Evolutionary conservation across 2,797 vertebrate species (phyloP), one percentile per base, ranked within the genome.

Genomic region (Chelon labrosus): DNA sequence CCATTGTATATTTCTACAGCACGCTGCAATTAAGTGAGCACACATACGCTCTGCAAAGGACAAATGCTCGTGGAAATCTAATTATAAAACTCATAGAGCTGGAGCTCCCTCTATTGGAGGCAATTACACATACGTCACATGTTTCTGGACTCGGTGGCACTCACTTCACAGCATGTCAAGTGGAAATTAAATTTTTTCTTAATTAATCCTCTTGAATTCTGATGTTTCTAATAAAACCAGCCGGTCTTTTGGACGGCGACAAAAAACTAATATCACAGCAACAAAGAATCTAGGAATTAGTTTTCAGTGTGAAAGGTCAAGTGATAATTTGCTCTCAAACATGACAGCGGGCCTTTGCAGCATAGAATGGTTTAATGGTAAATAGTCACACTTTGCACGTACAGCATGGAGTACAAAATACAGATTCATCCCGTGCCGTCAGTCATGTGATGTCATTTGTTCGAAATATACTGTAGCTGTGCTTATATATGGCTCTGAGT

Each of bases 61-160:
- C 38, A 79, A 58, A 80, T 31, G 70, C 9, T 66, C 27, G 38
- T 20, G 50, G 44, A 50, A 17, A 22, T 70, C 20, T 17, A 10
- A 61, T 19, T 53, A 39, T 44, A 1, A 39, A 47, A 77, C 16
- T 37, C 22, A 66, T 5, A 82, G 87, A 80, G 77, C 50, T n/a
- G 22, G 80, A 91, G 90, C 85, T 60, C 91, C 91, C 88, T 90
- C 90, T 91, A 89, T 72, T 27, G 90, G 88, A 13, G 11, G 31
- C 31, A 31, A 31, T 31, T 31, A 31, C 31, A 25, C 10, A 78
- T 22, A 10, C 10, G 39, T 31, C 2, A 16, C 8, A 22, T 27
- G 19, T 1, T 4, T 68, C n/a, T 44, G 42, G 14, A n/a, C n/a
- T n/a, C n/a, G n/a, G n/a, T n/a, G n/a, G n/a, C n/a, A 44, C 13